Conservation (phyloP, 1,140 invertebrate genomes). For the Brachionus plicatilis region DNA sequence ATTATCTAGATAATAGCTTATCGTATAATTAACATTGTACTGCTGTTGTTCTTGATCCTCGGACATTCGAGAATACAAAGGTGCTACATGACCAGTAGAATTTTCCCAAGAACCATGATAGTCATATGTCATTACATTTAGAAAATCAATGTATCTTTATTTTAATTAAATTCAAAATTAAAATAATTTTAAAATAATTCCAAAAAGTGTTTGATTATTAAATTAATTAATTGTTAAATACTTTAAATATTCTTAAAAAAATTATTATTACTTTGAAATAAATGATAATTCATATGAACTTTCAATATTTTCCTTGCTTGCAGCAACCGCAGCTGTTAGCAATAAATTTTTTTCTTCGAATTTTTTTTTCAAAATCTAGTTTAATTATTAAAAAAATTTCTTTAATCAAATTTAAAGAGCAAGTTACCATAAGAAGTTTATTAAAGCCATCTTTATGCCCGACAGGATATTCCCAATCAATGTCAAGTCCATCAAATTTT, state of each 20-base stretch:
- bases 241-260: neutral
- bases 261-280: conserved; percentile 61
- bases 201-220: too few species aligned
- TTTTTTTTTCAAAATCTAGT: conserved; percentile 69
- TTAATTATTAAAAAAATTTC: conserved; percentile 37
- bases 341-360: conserved; percentile 63
- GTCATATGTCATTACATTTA: conserved; percentile 76
- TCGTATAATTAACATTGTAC: conserved; percentile 41
- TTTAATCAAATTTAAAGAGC: conserved; percentile 25
- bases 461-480: conserved; percentile 71
- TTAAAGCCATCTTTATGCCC: conserved; percentile 41
- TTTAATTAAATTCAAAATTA: conserved; percentile 52
- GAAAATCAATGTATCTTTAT: conserved; percentile 78
- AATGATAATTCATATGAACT: conserved; percentile 68
- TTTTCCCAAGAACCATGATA: conserved; percentile 62
- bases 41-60: conserved; percentile 40
- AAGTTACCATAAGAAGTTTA: neutral
- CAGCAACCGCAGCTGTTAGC: conserved; percentile 44
- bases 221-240: too few species aligned
- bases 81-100: conserved; percentile 63
- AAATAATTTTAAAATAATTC: neutral
- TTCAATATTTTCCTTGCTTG: conserved; percentile 42
- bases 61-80: conserved; percentile 45
- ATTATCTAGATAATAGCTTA: neutral
- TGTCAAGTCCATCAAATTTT: conserved; percentile 43